Base-by-base conservation (phyloP, 2,888 invertebrate species). In the Hedya salicella region DNA sequence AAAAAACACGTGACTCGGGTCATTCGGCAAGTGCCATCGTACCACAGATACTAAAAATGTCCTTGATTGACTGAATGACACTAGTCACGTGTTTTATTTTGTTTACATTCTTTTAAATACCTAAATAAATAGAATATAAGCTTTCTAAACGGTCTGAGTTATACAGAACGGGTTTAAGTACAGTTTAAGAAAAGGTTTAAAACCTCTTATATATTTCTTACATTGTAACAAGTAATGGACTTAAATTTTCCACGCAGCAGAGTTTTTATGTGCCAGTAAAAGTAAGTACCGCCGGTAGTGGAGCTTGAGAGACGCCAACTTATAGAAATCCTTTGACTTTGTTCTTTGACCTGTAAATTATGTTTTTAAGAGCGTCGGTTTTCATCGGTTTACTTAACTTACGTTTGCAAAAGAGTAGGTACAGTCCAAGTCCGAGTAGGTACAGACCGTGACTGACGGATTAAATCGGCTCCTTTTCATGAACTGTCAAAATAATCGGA, bases 171-270 rank as follows among this genome's bases (percentile, higher is more conserved):
- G 21, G 46, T 21, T 42, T n/a, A 16, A 52, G 16, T 39, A 42
- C 25, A n/a, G 21, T 44, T 62, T 53, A 36, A 30, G 30, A 40
- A 19, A 13, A 3, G 48, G 49, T 39, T 56, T 21, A 36, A 48
- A 63, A 49, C 36, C 19, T 36, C 48, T 54, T 48, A 40, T 40
- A 54, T 61, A 46, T 40, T 53, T 49, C 61, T 54, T 61, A 66
- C 66, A 66, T 49, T 61, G 66, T 66, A 66, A 61, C 44, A 60
- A 32, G 66, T 54, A 66, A 66, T 66, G 61, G 40, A 61, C 66
- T 61, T 66, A 53, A 66, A 66, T 61, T 66, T 66, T 66, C 65
- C 53, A 66, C 65, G 53, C 65, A 66, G 65, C 46, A 60, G 57
- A 48, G 39, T 60, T 48, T 66, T 54, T 61, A 66, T 42, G 61